Conservation (phyloP, 2,113 vertebrate genomes). For the Phrynocephalus versicolor region DNA sequence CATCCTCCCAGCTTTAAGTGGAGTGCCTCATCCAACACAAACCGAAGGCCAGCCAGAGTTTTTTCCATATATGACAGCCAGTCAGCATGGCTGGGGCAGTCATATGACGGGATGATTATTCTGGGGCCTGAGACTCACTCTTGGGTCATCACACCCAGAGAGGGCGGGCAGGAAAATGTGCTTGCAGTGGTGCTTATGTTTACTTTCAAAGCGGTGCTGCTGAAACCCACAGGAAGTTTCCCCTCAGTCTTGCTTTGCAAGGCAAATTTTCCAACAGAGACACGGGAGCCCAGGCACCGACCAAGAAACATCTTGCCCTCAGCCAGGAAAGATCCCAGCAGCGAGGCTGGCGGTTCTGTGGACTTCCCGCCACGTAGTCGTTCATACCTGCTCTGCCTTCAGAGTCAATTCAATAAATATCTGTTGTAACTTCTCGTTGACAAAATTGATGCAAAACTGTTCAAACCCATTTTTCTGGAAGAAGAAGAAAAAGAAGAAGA, state of each 20-base stretch:
- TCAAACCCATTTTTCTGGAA: conserved; percentile 98
- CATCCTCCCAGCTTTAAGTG: conserved; percentile 2
- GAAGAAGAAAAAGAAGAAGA: conserved; percentile 18
- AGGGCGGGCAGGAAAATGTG: conserved; percentile 11
- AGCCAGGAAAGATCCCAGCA: conserved; percentile 9
- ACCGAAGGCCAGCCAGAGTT: conserved; percentile 29
- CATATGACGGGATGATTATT: conserved; percentile 31
- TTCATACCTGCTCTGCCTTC: conserved; percentile 96
- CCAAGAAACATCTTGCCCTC: conserved; percentile 33
- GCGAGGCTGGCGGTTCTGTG: no score
- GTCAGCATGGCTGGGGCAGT: conserved; percentile 55
- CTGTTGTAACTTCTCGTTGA: conserved; percentile 98
- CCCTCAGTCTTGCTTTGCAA: conserved; percentile 39
- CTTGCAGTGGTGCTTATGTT: conserved; percentile 35
- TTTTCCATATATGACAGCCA: conserved; percentile 54
- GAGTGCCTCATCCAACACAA: conserved; percentile 14
- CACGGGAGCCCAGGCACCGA: conserved; percentile 37
- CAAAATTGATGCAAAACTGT: conserved; percentile 99
- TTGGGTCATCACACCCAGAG: neutral
- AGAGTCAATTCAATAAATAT: conserved; percentile 98
- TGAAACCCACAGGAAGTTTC: conserved; percentile 3
- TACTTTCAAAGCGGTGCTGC: conserved; percentile 27
- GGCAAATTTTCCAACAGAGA: conserved; percentile 14
- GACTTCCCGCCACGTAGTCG: no score
- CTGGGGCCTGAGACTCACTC: neutral